phyloP scores from a whole-genome alignment of 2,113 vertebrate genomes.

The Oriolus oriolus region DNA sequence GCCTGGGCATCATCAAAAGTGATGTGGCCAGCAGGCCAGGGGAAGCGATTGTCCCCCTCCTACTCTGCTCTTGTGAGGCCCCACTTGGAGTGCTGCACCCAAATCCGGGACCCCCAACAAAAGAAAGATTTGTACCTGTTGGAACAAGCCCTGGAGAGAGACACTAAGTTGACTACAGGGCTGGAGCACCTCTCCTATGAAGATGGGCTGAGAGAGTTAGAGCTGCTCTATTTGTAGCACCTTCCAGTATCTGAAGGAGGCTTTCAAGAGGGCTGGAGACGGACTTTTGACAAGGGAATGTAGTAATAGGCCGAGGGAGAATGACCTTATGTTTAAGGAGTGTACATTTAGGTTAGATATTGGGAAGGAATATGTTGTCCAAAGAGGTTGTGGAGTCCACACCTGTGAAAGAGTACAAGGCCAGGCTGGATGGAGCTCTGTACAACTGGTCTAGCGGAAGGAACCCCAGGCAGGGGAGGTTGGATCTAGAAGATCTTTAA shows the following conservation, averaged over 20 bases:
- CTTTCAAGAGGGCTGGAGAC: neutral
- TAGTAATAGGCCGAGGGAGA: neutral
- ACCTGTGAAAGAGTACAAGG: neutral
- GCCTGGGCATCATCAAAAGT: neutral
- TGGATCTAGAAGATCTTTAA: neutral
- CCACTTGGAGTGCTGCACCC: neutral
- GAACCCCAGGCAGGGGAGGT: rapidly evolving
- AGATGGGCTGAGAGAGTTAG: neutral
- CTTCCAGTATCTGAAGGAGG: neutral
- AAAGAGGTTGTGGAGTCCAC: neutral
- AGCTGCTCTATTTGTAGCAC: neutral
- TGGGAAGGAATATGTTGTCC: neutral
- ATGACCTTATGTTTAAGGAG: neutral
- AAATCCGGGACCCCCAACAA: neutral
- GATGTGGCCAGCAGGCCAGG: neutral
- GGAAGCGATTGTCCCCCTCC: neutral
- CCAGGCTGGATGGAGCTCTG: neutral
- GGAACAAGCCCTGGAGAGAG: neutral
- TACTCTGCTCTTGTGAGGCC: neutral
- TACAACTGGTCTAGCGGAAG: neutral
- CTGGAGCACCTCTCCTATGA: neutral
- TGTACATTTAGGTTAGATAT: neutral
- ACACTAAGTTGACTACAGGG: neutral
- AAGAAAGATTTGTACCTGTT: neutral
- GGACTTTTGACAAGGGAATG: neutral